Evolutionary conservation across 2,797 vertebrate species (phyloP).

Genomic region (Remorina albescens): DNA sequence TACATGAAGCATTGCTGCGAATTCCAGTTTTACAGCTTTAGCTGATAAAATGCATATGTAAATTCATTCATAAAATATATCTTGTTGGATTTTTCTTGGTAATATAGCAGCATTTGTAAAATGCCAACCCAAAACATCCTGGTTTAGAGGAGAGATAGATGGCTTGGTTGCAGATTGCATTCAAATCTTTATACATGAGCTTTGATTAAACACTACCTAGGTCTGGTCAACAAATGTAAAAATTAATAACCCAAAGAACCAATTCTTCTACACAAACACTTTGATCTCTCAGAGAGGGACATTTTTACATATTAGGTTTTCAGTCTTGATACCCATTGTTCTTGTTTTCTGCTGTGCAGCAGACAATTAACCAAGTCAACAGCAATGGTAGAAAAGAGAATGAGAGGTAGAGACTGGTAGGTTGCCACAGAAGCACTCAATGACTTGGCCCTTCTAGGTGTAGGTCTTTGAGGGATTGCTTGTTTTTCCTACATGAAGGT

Average conservation of each 20-base stretch:
- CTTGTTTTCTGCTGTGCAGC: neutral
- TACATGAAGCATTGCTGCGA: neutral
- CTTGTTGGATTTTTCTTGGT: no score
- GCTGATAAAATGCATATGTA: no score
- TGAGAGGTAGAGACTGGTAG: neutral
- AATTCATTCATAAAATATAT: no score
- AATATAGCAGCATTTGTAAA: neutral
- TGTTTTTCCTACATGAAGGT: conserved; percentile 53
- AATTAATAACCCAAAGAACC: neutral
- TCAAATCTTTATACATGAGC: neutral
- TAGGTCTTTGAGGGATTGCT: conserved; percentile 26
- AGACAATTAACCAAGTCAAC: neutral
- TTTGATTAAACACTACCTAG: conserved; percentile 8
- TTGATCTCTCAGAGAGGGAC: neutral
- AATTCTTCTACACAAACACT: neutral
- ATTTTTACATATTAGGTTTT: neutral
- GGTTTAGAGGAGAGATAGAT: neutral
- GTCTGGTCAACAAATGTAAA: neutral
- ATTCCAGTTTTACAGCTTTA: no score
- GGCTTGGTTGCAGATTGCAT: neutral
- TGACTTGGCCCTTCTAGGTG: neutral
- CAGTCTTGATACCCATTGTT: neutral
- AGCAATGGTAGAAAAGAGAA: neutral
- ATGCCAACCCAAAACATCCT: neutral
- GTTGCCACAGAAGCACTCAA: conserved; percentile 6